Percentiles rank a stretch among this genome's conserved stretches.
phyloP scores from a whole-genome alignment of 2,888 invertebrate species.

The Epistrophe grossulariae region DNA sequence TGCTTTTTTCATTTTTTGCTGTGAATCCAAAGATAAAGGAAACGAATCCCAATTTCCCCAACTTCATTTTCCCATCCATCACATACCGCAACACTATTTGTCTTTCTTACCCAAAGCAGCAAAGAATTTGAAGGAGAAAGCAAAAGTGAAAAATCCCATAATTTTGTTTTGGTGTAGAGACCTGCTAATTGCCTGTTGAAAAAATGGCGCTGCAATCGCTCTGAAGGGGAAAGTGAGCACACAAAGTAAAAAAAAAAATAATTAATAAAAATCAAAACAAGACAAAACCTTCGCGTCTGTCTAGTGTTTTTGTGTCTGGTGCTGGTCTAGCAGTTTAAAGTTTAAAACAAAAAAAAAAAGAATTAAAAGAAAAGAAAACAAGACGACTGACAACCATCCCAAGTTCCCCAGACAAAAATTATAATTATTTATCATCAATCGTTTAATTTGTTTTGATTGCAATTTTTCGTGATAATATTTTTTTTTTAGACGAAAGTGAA shows the following conservation, averaged over 20 bases:
- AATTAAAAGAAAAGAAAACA: conserved; percentile 12
- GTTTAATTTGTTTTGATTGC: conserved; percentile 46
- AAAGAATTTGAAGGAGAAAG: conserved; percentile 40
- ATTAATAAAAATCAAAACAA: conserved; percentile 48
- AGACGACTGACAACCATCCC: conserved; percentile 34
- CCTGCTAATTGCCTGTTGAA: conserved; percentile 54
- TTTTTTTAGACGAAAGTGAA: conserved; percentile 50
- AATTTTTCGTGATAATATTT: conserved; percentile 30
- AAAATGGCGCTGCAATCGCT: conserved; percentile 58
- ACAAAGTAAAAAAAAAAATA: conserved; percentile 31
- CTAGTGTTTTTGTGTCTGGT: conserved; percentile 55
- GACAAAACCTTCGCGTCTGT: conserved; percentile 32
- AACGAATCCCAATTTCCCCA: conserved; percentile 46
- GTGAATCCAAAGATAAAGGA: conserved; percentile 42
- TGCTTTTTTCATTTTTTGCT: conserved; percentile 51
- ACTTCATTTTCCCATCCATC: conserved; percentile 40
- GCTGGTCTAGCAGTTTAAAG: conserved; percentile 23
- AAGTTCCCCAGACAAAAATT: conserved; percentile 7
- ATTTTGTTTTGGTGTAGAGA: conserved; percentile 40
- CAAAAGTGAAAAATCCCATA: conserved; percentile 51
- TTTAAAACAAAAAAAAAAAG: conserved; percentile 36
- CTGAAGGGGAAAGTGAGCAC: conserved; percentile 28
- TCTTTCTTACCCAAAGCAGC: conserved; percentile 43
- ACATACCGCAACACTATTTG: conserved; percentile 46
- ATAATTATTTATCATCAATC: conserved; percentile 17